A percentile compares a stretch with the other conserved stretches of the same genome.
Conservation (phyloP, 2,888 invertebrate species). For the Hylaea fasciaria region DNA sequence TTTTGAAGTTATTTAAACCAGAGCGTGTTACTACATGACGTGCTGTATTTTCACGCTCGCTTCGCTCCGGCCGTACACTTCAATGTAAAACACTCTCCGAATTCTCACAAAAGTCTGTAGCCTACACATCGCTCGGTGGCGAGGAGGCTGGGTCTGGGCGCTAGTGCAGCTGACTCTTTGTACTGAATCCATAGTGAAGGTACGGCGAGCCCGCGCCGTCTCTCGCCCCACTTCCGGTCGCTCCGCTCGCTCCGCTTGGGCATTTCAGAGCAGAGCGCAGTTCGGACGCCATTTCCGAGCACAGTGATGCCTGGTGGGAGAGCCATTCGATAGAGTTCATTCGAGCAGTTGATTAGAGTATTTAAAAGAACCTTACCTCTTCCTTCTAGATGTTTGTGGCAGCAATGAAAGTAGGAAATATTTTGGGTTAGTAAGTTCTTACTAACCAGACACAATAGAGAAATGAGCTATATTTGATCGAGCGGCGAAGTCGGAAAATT, state of each 20-base stretch:
- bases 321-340: conserved; percentile 35
- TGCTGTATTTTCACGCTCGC: background rate
- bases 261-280: conserved; percentile 88
- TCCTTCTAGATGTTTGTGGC: conserved; percentile 64
- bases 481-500: too few species aligned
- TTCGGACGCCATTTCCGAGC: conserved; percentile 90
- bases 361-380: conserved; percentile 70
- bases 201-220: conserved; percentile 86
- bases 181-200: conserved; percentile 87
- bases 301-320: conserved; percentile 86
- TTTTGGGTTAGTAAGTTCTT: background rate
- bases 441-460: too few species aligned
- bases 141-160: conserved; percentile 75
- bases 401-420: conserved; percentile 35
- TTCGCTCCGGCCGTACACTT: conserved; percentile 32
- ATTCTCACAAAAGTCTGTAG: conserved; percentile 37
- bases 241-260: conserved; percentile 81
- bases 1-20: background rate
- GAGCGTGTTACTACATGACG: background rate
- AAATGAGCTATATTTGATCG: too few species aligned
- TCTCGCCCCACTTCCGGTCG: conserved; percentile 64
- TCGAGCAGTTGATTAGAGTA: conserved; percentile 2
- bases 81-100: conserved; percentile 10
- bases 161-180: conserved; percentile 81
- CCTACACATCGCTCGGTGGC: conserved; percentile 79